Evolutionary conservation across 1,140 invertebrate species (phyloP).

Genomic region (Drosophila mauritiana): DNA sequence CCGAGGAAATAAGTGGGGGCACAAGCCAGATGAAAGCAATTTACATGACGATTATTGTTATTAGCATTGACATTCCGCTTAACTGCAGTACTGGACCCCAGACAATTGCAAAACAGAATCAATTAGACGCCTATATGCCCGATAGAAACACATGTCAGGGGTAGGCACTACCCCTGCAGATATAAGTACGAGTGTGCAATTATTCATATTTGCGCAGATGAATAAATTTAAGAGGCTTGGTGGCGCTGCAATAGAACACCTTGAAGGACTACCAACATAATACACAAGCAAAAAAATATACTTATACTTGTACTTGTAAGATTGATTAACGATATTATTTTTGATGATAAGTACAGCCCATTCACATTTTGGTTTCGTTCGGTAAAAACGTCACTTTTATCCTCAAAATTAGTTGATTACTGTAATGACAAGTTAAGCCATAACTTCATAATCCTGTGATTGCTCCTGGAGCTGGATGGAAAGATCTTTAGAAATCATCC

Average conservation of each 20-base stretch:
- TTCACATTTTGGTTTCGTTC: too few species aligned
- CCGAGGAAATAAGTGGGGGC: constrained; percentile 25
- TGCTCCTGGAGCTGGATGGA: too few species aligned
- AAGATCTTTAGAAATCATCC: background rate
- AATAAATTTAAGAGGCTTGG: constrained; percentile 30
- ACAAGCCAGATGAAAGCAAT: constrained; percentile 65
- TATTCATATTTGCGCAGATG: constrained; percentile 41
- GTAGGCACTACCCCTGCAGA: constrained; percentile 23
- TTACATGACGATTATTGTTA: constrained; percentile 80
- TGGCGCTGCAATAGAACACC: too few species aligned
- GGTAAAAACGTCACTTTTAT: too few species aligned
- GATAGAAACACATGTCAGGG: constrained; percentile 16
- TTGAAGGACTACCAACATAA: too few species aligned
- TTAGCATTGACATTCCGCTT: constrained; percentile 77
- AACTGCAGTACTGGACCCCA: constrained; percentile 55
- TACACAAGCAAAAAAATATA: too few species aligned
- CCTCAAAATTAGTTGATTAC: too few species aligned
- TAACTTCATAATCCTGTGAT: too few species aligned
- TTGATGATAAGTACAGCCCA: background rate
- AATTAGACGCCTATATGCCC: constrained; percentile 63
- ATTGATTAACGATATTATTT: background rate
- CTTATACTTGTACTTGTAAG: background rate
- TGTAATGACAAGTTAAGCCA: too few species aligned
- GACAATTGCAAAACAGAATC: constrained; percentile 78
- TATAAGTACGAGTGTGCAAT: constrained; percentile 18